Base-by-base conservation (phyloP, 2,113 vertebrate genomes). In the Climacteris rufus region DNA sequence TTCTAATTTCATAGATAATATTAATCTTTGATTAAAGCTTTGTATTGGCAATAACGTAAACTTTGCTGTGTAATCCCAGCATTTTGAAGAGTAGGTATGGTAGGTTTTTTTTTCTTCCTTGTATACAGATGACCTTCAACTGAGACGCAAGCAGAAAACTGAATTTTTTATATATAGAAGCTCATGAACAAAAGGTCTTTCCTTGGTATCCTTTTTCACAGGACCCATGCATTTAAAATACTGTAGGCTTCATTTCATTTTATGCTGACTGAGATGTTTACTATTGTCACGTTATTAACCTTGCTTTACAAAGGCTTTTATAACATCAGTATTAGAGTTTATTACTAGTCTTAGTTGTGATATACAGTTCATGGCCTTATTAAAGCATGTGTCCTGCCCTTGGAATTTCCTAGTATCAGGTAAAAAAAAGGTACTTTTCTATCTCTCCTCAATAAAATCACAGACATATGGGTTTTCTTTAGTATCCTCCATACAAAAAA, bases 221-320 rank as follows among this genome's bases (percentile, higher is more conserved):
- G 40, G 57, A 80, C 35, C 83, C 11, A 96, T 96, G 94, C 86
- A 96, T 96, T 94, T 95, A 93, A 89, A 95, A 87, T 85, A 87
- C 39, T 13, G 25, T 83, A 92, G 78, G 31, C 54, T 91, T 94
- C 89, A 92, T 96, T 97, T 95, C 82, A 76, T 96, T 96, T 96
- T 97, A 93, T 94, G 93, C 95, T 97, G 95, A 96, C 96, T 95
- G 66, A 21, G 39, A 70, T 94, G 70, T 96, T 96, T 96, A 95
- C 83, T 91, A 96, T 90, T 95, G 94, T 95, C 75, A 63, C 74
- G 94, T 93, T 95, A 96, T 95, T 96, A 96, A 95, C 91, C 89
- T 94, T 94, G 45, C 85, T 95, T 96, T 93, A 91, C 72, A 69
- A 95, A 94, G 64, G 63, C 54, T 91, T 96, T 96, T 94, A 87